Evolutionary conservation across 2,113 vertebrate species (phyloP), one percentile per base, ranked within the genome.

Genomic region (Osmerus mordax): DNA sequence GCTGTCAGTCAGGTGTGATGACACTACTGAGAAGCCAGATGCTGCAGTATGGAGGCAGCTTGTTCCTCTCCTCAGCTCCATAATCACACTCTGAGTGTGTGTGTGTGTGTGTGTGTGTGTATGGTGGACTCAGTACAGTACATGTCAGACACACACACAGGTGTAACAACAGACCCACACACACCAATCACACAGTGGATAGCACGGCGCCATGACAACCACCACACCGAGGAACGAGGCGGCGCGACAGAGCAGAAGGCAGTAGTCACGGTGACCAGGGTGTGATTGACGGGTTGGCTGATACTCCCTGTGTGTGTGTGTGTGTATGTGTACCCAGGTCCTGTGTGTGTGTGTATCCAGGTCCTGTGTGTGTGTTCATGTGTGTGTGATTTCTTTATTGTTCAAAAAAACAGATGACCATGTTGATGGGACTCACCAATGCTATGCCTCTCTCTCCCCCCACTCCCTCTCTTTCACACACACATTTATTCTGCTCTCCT

Each of bases 1-100:
- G 76, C 85, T 80, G 86, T 89, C 88, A 86, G 78, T 90, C 88
- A 90, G 82, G 67, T 72, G 69, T 77, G 62, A 77, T 75, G 62
- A 82, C 80, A 83, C 81, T 32, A 32, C 29, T 32, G 29, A 32
- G 29, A 32, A 32, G 29, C 29, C 29, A 32, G 29, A 32, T 32
- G 29, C 29, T 32, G 29, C 29, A 32, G 29, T 0, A 32, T 32
- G 29, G 29, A 32, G 29, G 29, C 29, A 32, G 29, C 29, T 32
- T 32, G 29, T 32, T 32, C 29, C 29, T 32, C 29, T 32, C 3
- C 29, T 32, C 29, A 32, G 29, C 29, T 32, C 29, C 29, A 32
- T 32, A 32, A 32, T 32, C 29, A 32, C 29, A 32, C 29, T 32
- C 29, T 3, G 29, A 32, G 29, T 54, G 52, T 54, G 52, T 54